Evolutionary conservation across 2,113 vertebrate genomes (phyloP), one percentile per base, ranked within the genome.

Genomic region (Cavia porcellus): DNA sequence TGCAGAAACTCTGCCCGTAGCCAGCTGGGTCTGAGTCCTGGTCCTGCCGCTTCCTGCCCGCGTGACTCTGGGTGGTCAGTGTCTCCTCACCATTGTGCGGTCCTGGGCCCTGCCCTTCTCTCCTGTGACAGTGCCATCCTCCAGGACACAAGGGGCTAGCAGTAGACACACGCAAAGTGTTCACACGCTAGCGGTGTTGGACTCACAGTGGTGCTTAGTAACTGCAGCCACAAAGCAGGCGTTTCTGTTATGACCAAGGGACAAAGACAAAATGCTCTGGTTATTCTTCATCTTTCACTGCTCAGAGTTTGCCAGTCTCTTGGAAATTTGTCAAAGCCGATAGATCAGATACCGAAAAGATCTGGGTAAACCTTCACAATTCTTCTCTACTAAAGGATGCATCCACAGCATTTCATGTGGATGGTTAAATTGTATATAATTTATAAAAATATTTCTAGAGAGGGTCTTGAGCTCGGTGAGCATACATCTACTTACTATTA

Each of bases 321-420:
- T 52, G 30, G 30, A 89, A 94, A 75, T 95, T 50, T 92, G 24
- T 55, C 79, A 81, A 86, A 97, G 61, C 87, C 35, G 86, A 64
- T 74, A 89, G 80, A 32, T 22, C 13, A 72, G 62, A 90, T 57
- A 61, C 80, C 84, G 14, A 92, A 88, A 80, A 92, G 32, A 55
- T 66, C 42, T 83, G 61, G 35, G 70, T 89, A 79, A 96, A 77
- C 55, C 52, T 86, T 95, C 80, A 82, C 5, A 50, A 25, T 61
- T 92, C 50, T 35, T 55, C 22, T 81, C 66, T 85, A 88, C 32
- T 66, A 70, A 80, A 90, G 38, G 68, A 81, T 38, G 50, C 57
- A 47, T 20, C 50, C 62, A 7, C 42, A 87, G 47, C 75, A 35
- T 4, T n/a, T 45, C n/a, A 15, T 11, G 74, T 74, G 7, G 25